Evolutionary conservation across 2,888 invertebrate genomes (phyloP).

Genomic region (Stenolophus ochropezus): DNA sequence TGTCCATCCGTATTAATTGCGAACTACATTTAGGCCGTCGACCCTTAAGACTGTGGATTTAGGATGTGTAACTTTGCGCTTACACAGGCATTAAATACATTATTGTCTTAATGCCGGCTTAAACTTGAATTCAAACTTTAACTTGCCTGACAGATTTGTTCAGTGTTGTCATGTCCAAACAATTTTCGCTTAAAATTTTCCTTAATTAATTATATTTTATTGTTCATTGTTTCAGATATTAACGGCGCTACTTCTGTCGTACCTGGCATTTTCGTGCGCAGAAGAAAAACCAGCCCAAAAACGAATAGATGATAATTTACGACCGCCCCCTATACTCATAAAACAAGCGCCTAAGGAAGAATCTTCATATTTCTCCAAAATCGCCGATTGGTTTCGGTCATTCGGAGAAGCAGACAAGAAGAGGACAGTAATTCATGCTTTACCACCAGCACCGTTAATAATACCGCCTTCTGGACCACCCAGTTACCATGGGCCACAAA

Average conservation of each 20-base stretch:
- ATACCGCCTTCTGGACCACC: neutral
- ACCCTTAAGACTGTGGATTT: constrained; percentile 44
- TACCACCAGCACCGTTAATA: neutral
- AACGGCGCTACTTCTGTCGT: constrained; percentile 61
- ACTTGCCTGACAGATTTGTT: constrained; percentile 37
- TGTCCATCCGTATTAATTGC: constrained; percentile 19
- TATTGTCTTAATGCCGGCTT: constrained; percentile 44
- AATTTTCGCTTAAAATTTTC: constrained; percentile 2
- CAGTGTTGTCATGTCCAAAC: neutral
- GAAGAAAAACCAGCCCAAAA: constrained; percentile 65
- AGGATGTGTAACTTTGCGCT: constrained; percentile 50
- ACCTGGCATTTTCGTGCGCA: constrained; percentile 60
- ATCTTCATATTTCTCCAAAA: constrained; percentile 77
- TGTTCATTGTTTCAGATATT: constrained; percentile 64
- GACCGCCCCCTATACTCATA: constrained; percentile 70
- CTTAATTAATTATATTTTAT: neutral
- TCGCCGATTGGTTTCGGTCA: constrained; percentile 79
- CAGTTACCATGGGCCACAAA: constrained; percentile 1
- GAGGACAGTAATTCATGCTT: neutral
- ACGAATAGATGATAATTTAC: constrained; percentile 71
- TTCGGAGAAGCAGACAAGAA: constrained; percentile 69
- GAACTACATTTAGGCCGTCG: constrained; percentile 11
- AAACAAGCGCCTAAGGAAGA: constrained; percentile 27
- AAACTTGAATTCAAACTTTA: constrained; percentile 27
- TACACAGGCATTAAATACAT: constrained; percentile 46